Base-by-base conservation (phyloP, 2,797 vertebrate species). In the Remorina albescens region DNA sequence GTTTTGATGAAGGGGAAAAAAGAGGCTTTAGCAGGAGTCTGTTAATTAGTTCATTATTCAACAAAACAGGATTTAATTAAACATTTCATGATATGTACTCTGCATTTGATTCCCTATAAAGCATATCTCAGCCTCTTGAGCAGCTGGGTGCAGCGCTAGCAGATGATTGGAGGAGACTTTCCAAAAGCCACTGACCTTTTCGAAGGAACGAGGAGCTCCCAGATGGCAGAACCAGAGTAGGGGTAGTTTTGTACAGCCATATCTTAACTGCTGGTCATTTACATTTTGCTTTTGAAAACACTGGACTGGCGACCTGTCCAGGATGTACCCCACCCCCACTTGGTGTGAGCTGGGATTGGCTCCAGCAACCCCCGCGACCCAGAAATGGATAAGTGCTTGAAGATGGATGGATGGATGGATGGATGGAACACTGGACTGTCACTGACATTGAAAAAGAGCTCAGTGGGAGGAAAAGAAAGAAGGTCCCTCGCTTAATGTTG, bases 21-120 rank as follows among this genome's bases (percentile, higher is more conserved):
- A 76, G 73, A 47, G 68, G 67, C 66, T 65, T 65, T 70, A 71
- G 72, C 71, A 67, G 68, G 87, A 86, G 84, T 90, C 86, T 88
- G 87, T 82, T 92, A 92, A 93, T 92, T 89, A 85, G 79, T 90
- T 91, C 80, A 86, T 91, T 90, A 87, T 90, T 88, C 81, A 53
- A 80, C 74, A 81, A 90, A 91, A 91, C 61, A 63, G 72, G 78
- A 87, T 82, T 91, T 90, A 91, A 91, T 92, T 91, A 91, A 89
- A 84, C 71, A 82, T 69, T 76, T 60, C 76, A 83, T 88, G 83
- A 90, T 90, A 88, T 85, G 68, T 77, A 30, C 70, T 71, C 62
- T 41, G 70, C 16, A 73, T 81, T 86, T 74, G 69, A 82, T 68
- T 86, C 71, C 41, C 5, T 32, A 6, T 61, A 67, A 78, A 57